phyloP scores from a whole-genome alignment of 2,888 invertebrate genomes.

The Scaptomyza polygonia region DNA sequence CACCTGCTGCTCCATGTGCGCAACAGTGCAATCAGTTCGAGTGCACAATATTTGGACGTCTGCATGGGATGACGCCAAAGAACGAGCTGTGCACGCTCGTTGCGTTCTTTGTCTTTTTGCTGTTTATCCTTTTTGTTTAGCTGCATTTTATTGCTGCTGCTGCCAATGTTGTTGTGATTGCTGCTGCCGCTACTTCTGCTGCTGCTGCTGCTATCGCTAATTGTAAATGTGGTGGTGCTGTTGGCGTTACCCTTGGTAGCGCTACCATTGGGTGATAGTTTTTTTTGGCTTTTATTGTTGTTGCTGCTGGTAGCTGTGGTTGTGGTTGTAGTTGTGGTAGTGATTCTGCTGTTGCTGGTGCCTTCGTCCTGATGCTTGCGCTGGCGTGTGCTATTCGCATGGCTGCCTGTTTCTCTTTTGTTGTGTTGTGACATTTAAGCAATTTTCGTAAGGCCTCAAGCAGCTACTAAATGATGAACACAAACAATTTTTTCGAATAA shows the following conservation, averaged over 20 bases:
- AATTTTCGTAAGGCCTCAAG: slow-evolving; percentile 31
- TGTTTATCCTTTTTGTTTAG: slow-evolving; percentile 76
- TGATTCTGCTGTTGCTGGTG: slow-evolving; percentile 40
- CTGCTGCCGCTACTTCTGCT: slow-evolving; percentile 1
- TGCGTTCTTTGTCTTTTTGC: slow-evolving; percentile 84
- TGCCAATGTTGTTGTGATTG: background rate
- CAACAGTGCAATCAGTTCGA: slow-evolving; percentile 89
- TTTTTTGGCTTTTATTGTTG: slow-evolving; percentile 60
- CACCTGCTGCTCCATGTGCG: slow-evolving; percentile 87
- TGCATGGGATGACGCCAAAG: slow-evolving; percentile 92
- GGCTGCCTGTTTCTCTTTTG: slow-evolving; percentile 72
- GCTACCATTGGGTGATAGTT: slow-evolving; percentile 55
- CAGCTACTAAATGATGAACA: slow-evolving; percentile 24
- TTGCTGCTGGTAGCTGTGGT: slow-evolving; percentile 44
- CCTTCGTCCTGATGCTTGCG: slow-evolving; percentile 54
- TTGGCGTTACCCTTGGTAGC: slow-evolving; percentile 32
- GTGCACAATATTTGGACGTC: slow-evolving; percentile 91
- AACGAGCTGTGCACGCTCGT: slow-evolving; percentile 88
- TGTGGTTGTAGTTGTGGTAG: background rate
- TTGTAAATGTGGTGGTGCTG: slow-evolving; percentile 38
- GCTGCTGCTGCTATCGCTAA: slow-evolving; percentile 17
- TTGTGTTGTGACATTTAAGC: slow-evolving; percentile 81
- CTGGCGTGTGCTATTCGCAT: slow-evolving; percentile 56
- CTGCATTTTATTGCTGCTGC: slow-evolving; percentile 34
- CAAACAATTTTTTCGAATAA: background rate